These are phyloP conservation scores for Cynaeus angustus DNA, from an alignment of 2,888 invertebrate species.

Conservation along the genomic window DNA sequence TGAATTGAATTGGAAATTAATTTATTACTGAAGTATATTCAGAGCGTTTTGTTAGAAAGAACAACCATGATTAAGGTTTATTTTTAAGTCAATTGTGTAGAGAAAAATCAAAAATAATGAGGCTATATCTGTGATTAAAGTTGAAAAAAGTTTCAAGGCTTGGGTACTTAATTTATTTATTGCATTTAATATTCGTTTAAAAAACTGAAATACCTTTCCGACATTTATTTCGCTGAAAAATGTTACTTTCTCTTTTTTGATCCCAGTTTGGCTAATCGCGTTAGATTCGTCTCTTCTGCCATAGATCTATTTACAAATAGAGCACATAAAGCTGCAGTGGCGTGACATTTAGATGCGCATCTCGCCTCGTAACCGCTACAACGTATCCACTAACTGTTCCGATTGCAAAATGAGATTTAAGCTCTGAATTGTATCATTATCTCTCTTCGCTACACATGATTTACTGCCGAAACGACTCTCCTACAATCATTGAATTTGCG, in stretches of 20 bases:
- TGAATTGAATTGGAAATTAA: too few relatives aligned
- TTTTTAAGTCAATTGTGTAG: too few relatives aligned
- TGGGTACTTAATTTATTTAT: too few relatives aligned
- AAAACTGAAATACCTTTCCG: too few relatives aligned
- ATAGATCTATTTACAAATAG: constrained; percentile 44
- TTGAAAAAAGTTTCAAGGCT: too few relatives aligned
- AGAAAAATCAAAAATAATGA: too few relatives aligned
- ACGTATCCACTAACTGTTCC: constrained; percentile 46
- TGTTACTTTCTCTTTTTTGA: not conserved
- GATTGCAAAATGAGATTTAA: constrained; percentile 55
- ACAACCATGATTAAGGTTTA: too few relatives aligned
- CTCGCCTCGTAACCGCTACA: constrained; percentile 37
- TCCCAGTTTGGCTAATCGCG: constrained; percentile 19
- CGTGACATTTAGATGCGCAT: constrained; percentile 47
- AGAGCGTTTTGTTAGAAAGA: too few relatives aligned
- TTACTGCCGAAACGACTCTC: constrained; percentile 52
- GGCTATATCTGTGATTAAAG: too few relatives aligned
- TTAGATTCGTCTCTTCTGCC: constrained; percentile 22
- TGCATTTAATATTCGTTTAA: too few relatives aligned
- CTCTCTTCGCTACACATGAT: constrained; percentile 57
- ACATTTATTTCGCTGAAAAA: too few relatives aligned
- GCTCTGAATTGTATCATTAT: constrained; percentile 56
- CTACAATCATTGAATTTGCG: constrained; percentile 56
- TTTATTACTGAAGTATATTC: too few relatives aligned
- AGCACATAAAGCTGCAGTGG: constrained; percentile 42